Conservation (phyloP, 2,113 vertebrate genomes). For the Daubentonia madagascariensis region DNA sequence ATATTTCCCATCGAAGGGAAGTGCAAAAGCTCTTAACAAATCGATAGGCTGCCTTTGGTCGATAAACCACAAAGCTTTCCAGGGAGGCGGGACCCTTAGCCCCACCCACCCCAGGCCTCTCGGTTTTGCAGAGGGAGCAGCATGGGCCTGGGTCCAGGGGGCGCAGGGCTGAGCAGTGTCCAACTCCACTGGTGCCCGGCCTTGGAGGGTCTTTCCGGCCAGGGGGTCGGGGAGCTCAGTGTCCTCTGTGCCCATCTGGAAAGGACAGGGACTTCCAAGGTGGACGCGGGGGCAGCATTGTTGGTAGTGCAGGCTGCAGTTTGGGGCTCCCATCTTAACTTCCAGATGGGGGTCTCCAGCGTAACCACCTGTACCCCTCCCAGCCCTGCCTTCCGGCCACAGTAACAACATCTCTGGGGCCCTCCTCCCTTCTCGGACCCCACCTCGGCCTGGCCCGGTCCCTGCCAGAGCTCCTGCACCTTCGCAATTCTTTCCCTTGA, state of each 20-base stretch:
- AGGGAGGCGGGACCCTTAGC: conserved; percentile 68
- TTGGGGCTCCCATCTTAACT: not conserved
- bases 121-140: not conserved
- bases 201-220: not conserved
- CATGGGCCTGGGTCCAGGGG: too few relatives aligned
- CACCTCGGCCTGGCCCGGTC: not conserved
- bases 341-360: not conserved
- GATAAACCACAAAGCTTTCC: conserved; percentile 81
- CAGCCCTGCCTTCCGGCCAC: not conserved
- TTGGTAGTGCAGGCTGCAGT: not conserved
- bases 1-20: conserved; percentile 81
- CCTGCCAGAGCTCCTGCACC: not conserved
- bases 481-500: not conserved
- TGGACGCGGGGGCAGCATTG: accelerated
- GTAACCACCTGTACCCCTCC: accelerated
- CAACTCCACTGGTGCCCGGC: too few relatives aligned
- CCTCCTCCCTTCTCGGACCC: not conserved
- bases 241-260: not conserved
- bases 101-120: conserved; percentile 63
- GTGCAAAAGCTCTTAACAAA: conserved; percentile 85
- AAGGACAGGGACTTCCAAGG: too few relatives aligned
- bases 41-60: conserved; percentile 82
- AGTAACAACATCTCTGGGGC: not conserved
- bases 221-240: not conserved
- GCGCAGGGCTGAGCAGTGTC: not conserved